These are phyloP conservation scores for Eolophus roseicapilla DNA, from an alignment of 2,113 vertebrate species.

Conservation along the genomic window DNA sequence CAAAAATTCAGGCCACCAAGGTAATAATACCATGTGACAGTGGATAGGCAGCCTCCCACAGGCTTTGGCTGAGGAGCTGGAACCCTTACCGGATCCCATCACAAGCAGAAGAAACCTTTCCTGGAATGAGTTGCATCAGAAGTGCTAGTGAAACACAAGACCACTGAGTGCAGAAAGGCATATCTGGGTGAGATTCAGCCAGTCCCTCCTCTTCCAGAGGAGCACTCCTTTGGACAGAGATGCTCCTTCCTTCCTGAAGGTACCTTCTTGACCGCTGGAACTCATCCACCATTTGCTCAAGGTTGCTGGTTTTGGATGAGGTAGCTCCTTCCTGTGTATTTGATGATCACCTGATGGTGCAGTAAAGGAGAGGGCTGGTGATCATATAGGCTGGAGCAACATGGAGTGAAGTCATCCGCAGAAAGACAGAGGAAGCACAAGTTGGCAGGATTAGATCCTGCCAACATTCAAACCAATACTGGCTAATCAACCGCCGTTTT, in stretches of 20 bases:
- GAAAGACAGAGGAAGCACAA: not conserved
- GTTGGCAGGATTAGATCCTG: not conserved
- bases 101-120: not conserved
- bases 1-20: not conserved
- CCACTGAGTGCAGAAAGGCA: fast-evolving
- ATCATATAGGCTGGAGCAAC: not conserved
- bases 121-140: not conserved
- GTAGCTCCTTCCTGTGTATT: not conserved
- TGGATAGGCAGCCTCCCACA: not conserved
- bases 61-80: not conserved
- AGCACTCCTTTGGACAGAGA: not conserved
- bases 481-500: not conserved
- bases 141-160: not conserved
- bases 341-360: not conserved
- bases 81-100: not conserved
- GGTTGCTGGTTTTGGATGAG: not conserved
- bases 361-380: not conserved
- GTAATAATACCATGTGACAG: not conserved
- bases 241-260: not conserved
- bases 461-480: not conserved
- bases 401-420: not conserved
- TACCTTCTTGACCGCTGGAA: not conserved
- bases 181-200: not conserved
- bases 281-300: not conserved
- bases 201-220: not conserved